Evolutionary conservation across 2,113 vertebrate species (phyloP), one percentile per base, ranked within the genome.

Genomic region (Epinephelus moara): DNA sequence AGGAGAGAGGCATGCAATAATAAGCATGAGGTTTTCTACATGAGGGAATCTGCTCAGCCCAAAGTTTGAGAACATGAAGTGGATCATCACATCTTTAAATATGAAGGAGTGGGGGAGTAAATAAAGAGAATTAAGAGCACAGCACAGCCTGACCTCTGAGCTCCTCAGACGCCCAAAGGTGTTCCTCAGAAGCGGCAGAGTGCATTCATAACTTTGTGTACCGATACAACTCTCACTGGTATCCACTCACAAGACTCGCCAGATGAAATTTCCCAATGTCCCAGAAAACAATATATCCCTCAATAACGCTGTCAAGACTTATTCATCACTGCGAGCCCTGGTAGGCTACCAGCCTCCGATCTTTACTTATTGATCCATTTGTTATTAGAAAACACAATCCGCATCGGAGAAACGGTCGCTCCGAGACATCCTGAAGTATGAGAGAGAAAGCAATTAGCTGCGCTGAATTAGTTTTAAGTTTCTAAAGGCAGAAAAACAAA

Each of bases 241-340:
- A 45, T 75, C 85, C 63, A 53, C 68, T 78, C 75, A 82, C 70
- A 82, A 53, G 66, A 59, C 79, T 77, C 37, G 8, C 12, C 60
- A 70, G 37, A 84, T 84, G 63, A 85, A 81, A 86, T 56, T 47
- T 71, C 69, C 83, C 55, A 69, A 55, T 27, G 14, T 76, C 70
- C 61, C 70, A 70, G 84, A 91, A 90, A 89, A 91, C 89, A 93
- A 92, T 90, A 90, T 55, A 85, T 87, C 77, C 68, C 83, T 92
- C 92, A 90, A 91, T 90, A 91, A 82, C 66, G 4, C 82, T 88
- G 93, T 85, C 91, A 88, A 60, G 70, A 57, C 61, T 33, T 81
- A 91, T 92, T 90, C 66, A 69, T 92, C 91, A 85, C 67, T 3
- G 45, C 9, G 1, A 75, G 30, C 78, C 53, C 33, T 60, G 66